phyloP scores from a whole-genome alignment of 2,113 vertebrate species.

The Phylloscopus whistleri region DNA sequence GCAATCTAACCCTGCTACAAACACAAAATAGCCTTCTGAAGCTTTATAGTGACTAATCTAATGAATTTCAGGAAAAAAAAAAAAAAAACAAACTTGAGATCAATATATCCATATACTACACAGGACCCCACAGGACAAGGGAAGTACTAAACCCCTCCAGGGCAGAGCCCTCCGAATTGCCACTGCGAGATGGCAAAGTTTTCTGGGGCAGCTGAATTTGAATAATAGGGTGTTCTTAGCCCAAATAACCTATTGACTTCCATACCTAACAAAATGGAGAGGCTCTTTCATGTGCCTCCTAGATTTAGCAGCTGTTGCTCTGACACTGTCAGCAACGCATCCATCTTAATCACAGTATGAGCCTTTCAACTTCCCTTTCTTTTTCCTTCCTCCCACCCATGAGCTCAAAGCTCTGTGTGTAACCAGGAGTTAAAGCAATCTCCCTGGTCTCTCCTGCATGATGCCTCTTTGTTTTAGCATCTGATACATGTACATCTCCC shows the following conservation, averaged over 20 bases:
- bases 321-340: constrained; percentile 20
- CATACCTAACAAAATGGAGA: constrained; percentile 23
- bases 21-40: not conserved
- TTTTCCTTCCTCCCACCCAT: not conserved
- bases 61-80: not conserved
- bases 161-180: not conserved
- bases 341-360: constrained; percentile 20
- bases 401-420: not conserved
- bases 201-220: constrained; percentile 36
- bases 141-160: not conserved
- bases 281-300: constrained; percentile 39
- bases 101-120: not conserved
- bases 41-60: not conserved
- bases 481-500: rapidly evolving
- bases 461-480: not conserved
- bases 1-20: not conserved
- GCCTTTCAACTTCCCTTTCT: constrained; percentile 14
- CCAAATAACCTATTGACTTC: constrained; percentile 53
- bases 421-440: not conserved
- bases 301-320: constrained; percentile 45
- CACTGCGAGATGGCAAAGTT: not conserved
- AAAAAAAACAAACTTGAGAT: not conserved
- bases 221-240: constrained; percentile 38
- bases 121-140: not conserved
- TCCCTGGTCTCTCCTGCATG: not conserved